Evolutionary conservation across 2,888 invertebrate genomes (phyloP), one percentile per base, ranked within the genome.

Genomic region (Cremastobaeus sp.): DNA sequence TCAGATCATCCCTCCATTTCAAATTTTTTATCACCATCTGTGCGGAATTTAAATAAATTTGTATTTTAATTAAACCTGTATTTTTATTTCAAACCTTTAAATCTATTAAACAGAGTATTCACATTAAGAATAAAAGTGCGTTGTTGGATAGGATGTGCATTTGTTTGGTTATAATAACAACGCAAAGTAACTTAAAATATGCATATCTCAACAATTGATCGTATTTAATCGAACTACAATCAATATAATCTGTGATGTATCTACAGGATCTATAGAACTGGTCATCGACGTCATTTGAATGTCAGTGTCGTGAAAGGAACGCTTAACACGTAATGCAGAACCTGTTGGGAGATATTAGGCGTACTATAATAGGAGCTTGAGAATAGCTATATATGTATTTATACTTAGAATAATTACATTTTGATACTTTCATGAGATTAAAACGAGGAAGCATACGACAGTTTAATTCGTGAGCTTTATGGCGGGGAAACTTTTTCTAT

Each of bases 1-100:
- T 68, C 62, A 37, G 48, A 54, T 73, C 66, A 73, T 57, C 62
- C 52, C 52, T 37, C 45, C 47, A 54, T 54, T 50, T 37, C 47
- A 55, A 62, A 62, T 60, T 30, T 45, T 41, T 52, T 52, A 34
- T 41, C 47, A 62, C 62, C 73, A 73, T 50, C 28, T 50, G 66
- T 60, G 73, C 55, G 62, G 73, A 73, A 66, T 73, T 73, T 73
- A 43, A 73, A 73, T 73, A 73, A 73, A 73, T 73, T 73, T 68
- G 66, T 73, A 73, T 47, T 73, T 73, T 70, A 70, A 70, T 62
- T 55, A 62, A 14, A 0, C 12, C 15, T 11, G 50, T 15, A 37
- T 39, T 59, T 12, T 57, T 11, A 32, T 50, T 48, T 12, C 12
- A 21, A 48, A n/a, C n/a, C n/a, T n/a, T n/a, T n/a, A n/a, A n/a